These are phyloP conservation scores for Ailurus styani DNA, from an alignment of 2,113 vertebrate genomes.

Conservation along the genomic window DNA sequence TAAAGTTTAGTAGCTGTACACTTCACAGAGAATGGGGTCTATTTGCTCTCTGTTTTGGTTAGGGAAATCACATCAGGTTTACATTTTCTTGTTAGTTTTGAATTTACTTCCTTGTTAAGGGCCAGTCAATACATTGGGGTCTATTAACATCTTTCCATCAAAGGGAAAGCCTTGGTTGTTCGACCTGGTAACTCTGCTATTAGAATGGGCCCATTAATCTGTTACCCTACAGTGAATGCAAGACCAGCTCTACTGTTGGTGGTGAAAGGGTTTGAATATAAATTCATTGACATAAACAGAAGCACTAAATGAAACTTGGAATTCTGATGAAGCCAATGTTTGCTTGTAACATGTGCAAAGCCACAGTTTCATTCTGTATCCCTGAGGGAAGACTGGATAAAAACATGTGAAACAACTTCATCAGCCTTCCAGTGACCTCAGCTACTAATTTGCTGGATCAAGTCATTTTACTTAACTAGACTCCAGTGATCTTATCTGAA, in stretches of 20 bases:
- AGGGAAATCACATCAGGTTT: constrained; percentile 66
- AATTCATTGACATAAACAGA: not conserved
- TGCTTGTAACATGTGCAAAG: not conserved
- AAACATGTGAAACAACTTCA: not conserved
- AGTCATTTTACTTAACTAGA: not conserved
- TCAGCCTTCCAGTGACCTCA: not conserved
- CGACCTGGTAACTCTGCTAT: constrained; percentile 39
- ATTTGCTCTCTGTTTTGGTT: constrained; percentile 63
- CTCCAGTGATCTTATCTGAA: not conserved
- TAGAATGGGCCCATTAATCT: constrained; percentile 19
- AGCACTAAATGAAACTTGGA: not conserved
- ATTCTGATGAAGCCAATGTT: not conserved
- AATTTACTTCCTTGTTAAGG: constrained; percentile 74
- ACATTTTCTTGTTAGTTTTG: constrained; percentile 64
- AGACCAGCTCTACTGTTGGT: constrained; percentile 19
- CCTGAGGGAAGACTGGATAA: not conserved
- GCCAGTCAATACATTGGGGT: constrained; percentile 56
- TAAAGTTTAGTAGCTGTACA: constrained; percentile 75
- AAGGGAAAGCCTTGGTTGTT: constrained; percentile 46
- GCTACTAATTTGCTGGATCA: not conserved
- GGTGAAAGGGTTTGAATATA: constrained; percentile 18
- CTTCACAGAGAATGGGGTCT: constrained; percentile 61
- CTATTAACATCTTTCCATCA: constrained; percentile 51
- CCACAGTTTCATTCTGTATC: not conserved
- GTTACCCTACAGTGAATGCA: constrained; percentile 37